Evolutionary conservation across 2,113 vertebrate genomes (phyloP), one percentile per base, ranked within the genome.

Genomic region (Campylomormyrus tamandua): DNA sequence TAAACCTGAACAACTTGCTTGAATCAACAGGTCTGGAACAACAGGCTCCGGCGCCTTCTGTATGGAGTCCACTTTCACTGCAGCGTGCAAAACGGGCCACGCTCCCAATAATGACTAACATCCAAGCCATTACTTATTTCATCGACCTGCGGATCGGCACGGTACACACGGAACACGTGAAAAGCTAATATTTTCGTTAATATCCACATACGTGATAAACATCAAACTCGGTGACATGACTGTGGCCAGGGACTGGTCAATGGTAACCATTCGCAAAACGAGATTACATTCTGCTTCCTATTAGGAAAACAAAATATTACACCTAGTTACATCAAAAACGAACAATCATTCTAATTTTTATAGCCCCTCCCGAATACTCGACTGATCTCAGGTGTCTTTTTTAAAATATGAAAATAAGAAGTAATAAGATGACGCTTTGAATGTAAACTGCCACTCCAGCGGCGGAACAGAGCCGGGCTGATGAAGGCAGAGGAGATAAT

Each of bases 401-500:
- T 53, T 53, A 74, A 70, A 48, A 74, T n/a, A 88, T 66, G 93
- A 91, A 91, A 91, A 93, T 93, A 94, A 93, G 92, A 93, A 94
- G 87, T 53, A 89, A 89, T 85, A 85, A 85, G 80, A 70, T 74
- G 24, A 49, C 56, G 31, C 74, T 92, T 80, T 89, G 90, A 90
- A 90, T 91, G 35, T 84, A 87, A 89, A 90, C 91, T 92, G 93
- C 84, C 89, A 92, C 91, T 92, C 89, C 85, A 91, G 85, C 83
- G 48, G 42, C 70, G 88, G 91, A 92, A 90, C 90, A 92, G 91
- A 95, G 94, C 77, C 92, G 90, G 31, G 92, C 93, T 95, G 95
- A 95, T 95, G 95, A 96, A 95, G 94, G 94, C 91, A 15, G 85
- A 53, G 53, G 53, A 95, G 95, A 96, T 96, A 94, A 92, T 89